Evolutionary conservation across 2,113 vertebrate genomes (phyloP).

Genomic region (Heptranchias perlo): DNA sequence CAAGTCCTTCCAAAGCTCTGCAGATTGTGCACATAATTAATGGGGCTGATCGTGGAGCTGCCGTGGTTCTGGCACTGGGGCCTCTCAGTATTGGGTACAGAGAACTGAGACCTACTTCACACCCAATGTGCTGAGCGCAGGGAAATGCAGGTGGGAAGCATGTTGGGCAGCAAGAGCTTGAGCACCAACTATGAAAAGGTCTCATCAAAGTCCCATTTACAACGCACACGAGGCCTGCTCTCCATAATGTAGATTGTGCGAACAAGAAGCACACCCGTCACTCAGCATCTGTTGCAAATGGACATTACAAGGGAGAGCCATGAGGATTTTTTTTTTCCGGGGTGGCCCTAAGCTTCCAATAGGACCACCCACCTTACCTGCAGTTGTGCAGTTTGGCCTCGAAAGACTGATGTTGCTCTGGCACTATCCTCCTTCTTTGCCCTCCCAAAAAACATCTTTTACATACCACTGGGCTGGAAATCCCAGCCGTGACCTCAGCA

Average conservation of each 20-base stretch:
- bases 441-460: no score
- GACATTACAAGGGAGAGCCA: not conserved
- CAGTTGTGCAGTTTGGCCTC: no score
- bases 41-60: no score
- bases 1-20: not conserved
- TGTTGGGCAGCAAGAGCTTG: no score
- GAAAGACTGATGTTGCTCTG: no score
- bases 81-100: not conserved
- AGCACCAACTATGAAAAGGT: no score
- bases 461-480: not conserved
- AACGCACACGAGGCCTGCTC: no score
- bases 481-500: not conserved
- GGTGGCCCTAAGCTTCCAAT: not conserved
- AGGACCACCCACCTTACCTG: no score
- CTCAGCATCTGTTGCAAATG: not conserved
- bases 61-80: not conserved
- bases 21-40: not conserved
- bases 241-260: no score
- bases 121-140: no score
- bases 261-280: not conserved
- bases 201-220: no score
- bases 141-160: no score
- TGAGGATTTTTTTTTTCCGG: not conserved
- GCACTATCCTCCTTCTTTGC: not conserved
- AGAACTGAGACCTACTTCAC: not conserved